These are phyloP conservation scores for Tragelaphus scriptus DNA, from an alignment of 2,113 vertebrate species.

Conservation along the genomic window DNA sequence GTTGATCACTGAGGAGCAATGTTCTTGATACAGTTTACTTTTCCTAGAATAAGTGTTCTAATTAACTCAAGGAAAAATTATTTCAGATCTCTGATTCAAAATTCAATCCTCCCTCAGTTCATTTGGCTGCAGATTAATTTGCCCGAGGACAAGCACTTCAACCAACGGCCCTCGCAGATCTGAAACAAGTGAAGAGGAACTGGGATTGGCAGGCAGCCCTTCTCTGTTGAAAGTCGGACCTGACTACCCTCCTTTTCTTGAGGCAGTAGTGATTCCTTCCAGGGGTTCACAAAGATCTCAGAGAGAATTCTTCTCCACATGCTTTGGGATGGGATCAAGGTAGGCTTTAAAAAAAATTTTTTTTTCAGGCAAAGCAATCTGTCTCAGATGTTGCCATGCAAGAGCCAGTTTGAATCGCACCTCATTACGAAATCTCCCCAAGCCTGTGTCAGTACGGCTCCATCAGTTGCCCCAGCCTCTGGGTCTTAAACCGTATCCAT, in stretches of 20 bases:
- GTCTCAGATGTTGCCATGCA: background rate
- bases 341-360: background rate
- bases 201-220: background rate
- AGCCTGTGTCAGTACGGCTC: background rate
- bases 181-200: background rate
- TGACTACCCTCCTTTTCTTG: background rate
- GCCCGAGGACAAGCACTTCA: slow-evolving; percentile 1
- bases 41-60: slow-evolving; percentile 39
- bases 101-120: slow-evolving; percentile 29
- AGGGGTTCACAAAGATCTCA: background rate
- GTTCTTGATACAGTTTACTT: slow-evolving; percentile 13
- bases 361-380: background rate
- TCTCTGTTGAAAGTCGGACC: background rate
- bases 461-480: background rate
- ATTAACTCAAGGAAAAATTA: slow-evolving; percentile 42
- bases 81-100: slow-evolving; percentile 36
- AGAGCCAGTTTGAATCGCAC: background rate
- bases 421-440: background rate
- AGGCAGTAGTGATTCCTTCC: background rate
- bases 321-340: background rate
- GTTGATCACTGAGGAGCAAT: slow-evolving; percentile 50
- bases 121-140: slow-evolving; percentile 40
- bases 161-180: background rate
- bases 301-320: background rate
- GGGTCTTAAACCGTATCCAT: background rate